Percentiles rank a stretch among this genome's conserved stretches.
Conservation (phyloP, 1,140 invertebrate genomes). For the Battus philenor region DNA sequence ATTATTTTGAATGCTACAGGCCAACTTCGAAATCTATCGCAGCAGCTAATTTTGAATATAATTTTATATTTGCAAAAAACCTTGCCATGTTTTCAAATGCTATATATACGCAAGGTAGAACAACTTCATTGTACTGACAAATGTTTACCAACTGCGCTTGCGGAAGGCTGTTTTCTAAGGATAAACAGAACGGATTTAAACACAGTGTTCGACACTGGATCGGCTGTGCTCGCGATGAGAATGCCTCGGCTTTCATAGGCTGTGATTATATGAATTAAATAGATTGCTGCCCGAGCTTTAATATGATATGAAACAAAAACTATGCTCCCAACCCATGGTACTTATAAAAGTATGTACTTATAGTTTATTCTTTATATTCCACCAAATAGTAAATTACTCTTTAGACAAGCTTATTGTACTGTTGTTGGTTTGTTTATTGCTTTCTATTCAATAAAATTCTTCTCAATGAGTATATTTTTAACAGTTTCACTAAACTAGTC, state of each 20-base stretch:
- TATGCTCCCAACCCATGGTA: not conserved
- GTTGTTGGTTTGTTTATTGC: no score
- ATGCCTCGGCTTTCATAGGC: constrained; percentile 10
- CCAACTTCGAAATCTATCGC: no score
- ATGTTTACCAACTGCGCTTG: constrained; percentile 1
- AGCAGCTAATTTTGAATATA: no score
- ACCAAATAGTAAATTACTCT: no score
- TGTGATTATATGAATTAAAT: constrained; percentile 36
- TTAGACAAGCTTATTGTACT: no score
- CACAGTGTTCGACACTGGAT: constrained; percentile 5
- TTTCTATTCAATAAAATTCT: no score
- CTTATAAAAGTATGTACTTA: not conserved
- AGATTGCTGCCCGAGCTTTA: constrained; percentile 22
- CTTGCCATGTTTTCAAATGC: no score
- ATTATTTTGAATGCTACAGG: no score
- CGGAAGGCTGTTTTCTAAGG: not conserved
- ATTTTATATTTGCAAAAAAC: no score
- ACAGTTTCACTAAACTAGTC: no score
- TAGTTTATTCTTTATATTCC: no score
- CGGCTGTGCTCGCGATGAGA: constrained; percentile 3
- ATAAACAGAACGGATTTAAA: constrained; percentile 12
- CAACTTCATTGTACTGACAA: not conserved
- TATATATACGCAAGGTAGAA: not conserved
- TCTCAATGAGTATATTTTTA: no score
- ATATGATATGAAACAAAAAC: constrained; percentile 18